Base-by-base conservation (phyloP, 2,113 vertebrate species). In the Amblyopsis rosae region DNA sequence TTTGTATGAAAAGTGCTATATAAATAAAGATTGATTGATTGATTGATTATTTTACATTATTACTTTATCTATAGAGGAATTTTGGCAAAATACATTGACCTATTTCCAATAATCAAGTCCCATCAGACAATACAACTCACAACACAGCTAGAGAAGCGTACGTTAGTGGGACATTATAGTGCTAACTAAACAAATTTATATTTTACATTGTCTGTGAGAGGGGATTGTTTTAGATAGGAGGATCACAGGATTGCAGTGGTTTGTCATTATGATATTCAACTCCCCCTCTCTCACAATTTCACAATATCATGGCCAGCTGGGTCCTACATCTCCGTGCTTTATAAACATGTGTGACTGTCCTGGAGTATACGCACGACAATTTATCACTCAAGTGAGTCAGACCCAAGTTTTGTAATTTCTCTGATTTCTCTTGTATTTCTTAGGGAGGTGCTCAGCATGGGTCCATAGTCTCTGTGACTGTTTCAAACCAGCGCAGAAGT, bases 301-400 rank as follows among this genome's bases (percentile, higher is more conserved):
- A 71, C 82, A 82, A 85, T 78, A 88, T 77, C 77, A 78, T 82
- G 76, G 62, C 81, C 89, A 90, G 85, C 88, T 91, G 89, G 76
- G 86, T 85, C 84, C 80, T 86, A 81, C 86, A 80, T 80, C 76
- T 33, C 68, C 76, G 64, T 79, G 70, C 77, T 84, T 67, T 79
- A 84, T 87, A 88, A 88, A 89, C 85, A 87, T 76, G 79, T 77
- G 67, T 35, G 82, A 85, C 73, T 70, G 85, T 82, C 81, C 79
- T 63, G 64, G 67, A 81, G 76, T 70, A 80, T 81, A 67, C 16
- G 55, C 76, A 72, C 12, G 1, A 55, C 73, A 59, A 73, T 82
- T 77, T 63, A 82, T 84, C 82, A 83, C 75, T 50, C 7, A 2
- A 75, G 69, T 69, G 79, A 84, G 83, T 85, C 82, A 76, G 69